Percentiles rank a stretch among this genome's conserved stretches.
Conservation (phyloP, 2,888 invertebrate species). For the Drosophila buzzatii region DNA sequence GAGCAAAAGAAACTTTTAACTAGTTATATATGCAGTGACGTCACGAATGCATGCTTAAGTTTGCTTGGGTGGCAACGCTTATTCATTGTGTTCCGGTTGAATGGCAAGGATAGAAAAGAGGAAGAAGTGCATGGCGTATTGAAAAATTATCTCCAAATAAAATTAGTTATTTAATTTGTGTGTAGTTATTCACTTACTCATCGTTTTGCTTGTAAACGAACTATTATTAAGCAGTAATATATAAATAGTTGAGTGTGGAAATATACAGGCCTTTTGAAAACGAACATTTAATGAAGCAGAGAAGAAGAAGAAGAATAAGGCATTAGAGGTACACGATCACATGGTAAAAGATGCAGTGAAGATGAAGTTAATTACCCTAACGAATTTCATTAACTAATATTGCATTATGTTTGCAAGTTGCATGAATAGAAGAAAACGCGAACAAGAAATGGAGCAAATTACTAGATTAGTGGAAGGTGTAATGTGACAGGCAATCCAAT, state of each 20-base stretch:
- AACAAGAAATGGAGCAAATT: background rate
- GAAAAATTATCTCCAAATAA: background rate
- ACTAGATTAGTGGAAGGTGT: background rate
- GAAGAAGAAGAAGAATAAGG: background rate
- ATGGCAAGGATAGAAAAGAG: background rate
- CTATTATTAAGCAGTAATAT: too few relatives aligned
- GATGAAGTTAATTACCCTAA: too few relatives aligned
- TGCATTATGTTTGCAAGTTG: background rate
- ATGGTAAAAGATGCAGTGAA: background rate
- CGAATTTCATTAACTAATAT: background rate
- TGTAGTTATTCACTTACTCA: background rate
- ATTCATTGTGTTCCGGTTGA: background rate
- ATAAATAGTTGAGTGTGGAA: background rate
- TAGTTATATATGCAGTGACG: slow-evolving; percentile 7
- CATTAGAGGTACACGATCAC: background rate
- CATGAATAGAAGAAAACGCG: background rate
- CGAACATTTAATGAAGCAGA: too few relatives aligned
- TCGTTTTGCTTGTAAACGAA: too few relatives aligned
- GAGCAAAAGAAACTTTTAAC: background rate
- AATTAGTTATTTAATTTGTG: background rate
- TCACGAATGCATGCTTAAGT: background rate
- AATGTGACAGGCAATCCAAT: background rate
- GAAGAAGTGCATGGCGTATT: background rate
- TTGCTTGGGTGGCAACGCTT: slow-evolving; percentile 1
- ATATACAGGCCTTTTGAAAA: background rate